Base-by-base conservation (phyloP, 1,140 invertebrate genomes). In the Listronotus bonariensis region DNA sequence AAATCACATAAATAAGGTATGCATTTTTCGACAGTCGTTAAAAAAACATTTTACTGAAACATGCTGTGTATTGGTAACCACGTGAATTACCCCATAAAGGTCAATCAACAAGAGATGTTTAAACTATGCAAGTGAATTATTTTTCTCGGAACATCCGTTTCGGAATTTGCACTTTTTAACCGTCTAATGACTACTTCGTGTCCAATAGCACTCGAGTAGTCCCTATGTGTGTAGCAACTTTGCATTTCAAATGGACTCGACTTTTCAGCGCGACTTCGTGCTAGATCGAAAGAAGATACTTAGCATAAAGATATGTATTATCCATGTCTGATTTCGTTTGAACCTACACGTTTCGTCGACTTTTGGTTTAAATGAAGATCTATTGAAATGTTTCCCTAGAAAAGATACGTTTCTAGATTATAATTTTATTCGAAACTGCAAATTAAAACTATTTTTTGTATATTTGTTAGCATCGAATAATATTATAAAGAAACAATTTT, bases 231-330 rank as follows among this genome's bases (percentile, higher is more conserved):
- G 67, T 69, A 68, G 59, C 73, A 69, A 73, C 72, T 75, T 75
- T 75, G 73, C 73, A 75, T 75, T 73, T 75, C 73, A 73, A 73
- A 75, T 75, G 58, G 68, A 51, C 63, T 52, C 72, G 73, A 72
- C 72, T 75, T 74, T 70, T 67, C 70, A 72, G 64, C 58, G 58
- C 71, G 68, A 74, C 68, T 70, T 74, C 73, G 73, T 74, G 73
- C 73, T 52, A 74, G 73, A 74, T 74, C 72, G 70, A 72, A 67
- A 55, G 41, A 48, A 67, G 73, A 74, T 74, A 74, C 66, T 73
- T 70, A 70, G 67, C 73, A 73, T 73, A 72, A 72, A 74, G 71
- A 74, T 72, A 74, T 74, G 70, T 72, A 70, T 72, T 73, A 70
- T 68, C 67, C 68, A 65, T 73, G 71, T 73, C 63, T 58, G 41